Conservation (phyloP, 2,888 invertebrate genomes). For the Agonopterix subpropinquella region DNA sequence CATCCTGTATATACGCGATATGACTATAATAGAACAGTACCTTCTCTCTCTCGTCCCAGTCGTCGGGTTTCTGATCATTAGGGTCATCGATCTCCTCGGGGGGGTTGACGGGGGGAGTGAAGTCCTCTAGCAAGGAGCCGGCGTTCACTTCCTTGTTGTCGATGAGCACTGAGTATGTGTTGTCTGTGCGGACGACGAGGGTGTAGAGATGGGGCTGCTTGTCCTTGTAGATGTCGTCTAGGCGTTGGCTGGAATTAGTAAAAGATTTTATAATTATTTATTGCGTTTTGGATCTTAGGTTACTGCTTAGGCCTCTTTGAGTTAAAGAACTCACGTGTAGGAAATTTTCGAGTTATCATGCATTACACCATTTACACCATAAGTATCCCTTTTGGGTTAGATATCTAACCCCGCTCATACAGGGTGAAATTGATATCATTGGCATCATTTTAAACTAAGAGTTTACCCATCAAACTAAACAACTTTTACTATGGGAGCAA, state of each 20-base stretch:
- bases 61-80: conserved; percentile 86
- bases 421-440: too few species aligned
- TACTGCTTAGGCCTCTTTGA: too few species aligned
- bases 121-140: conserved; percentile 91
- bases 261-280: not conserved
- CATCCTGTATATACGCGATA: too few species aligned
- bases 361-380: too few species aligned
- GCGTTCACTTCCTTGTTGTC: conserved; percentile 90
- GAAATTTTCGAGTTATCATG: too few species aligned
- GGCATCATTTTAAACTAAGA: too few species aligned
- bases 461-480: too few species aligned
- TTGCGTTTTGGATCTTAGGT: not conserved
- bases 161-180: conserved; percentile 93
- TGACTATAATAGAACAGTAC: conserved; percentile 21
- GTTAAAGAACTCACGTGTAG: too few species aligned
- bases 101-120: conserved; percentile 96
- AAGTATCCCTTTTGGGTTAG: too few species aligned
- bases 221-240: conserved; percentile 93
- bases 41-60: conserved; percentile 95
- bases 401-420: too few species aligned
- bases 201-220: conserved; percentile 98
- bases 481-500: too few species aligned
- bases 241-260: conserved; percentile 71
- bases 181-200: conserved; percentile 94
- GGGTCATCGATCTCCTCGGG: conserved; percentile 96